phyloP scores from a whole-genome alignment of 2,888 invertebrate genomes.

The Tillus elongatus region DNA sequence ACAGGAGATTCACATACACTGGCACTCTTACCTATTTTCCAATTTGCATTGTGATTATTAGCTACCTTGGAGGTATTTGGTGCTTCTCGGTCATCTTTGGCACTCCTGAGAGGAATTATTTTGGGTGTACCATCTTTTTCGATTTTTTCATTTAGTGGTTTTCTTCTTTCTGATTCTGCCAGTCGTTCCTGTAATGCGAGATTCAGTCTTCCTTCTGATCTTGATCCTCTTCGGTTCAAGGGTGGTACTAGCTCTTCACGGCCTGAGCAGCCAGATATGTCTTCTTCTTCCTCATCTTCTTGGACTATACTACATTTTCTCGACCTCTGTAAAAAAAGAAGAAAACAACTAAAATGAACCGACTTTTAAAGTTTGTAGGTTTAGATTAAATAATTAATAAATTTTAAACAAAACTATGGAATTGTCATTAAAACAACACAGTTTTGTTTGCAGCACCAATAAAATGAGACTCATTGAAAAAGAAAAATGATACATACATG shows the following conservation, averaged over 20 bases:
- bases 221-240: constrained; percentile 60
- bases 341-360: too few species aligned
- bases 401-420: too few species aligned
- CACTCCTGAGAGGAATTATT: not conserved
- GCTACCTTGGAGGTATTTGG: constrained; percentile 35
- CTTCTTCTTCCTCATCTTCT: constrained; percentile 88
- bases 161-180: constrained; percentile 47
- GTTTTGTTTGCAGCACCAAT: constrained; percentile 1
- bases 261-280: constrained; percentile 50
- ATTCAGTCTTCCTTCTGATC: constrained; percentile 72
- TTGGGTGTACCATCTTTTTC: constrained; percentile 30
- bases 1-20: constrained; percentile 27
- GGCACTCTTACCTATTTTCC: constrained; percentile 35
- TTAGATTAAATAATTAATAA: too few species aligned
- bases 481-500: too few species aligned
- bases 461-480: not conserved
- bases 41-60: constrained; percentile 29
- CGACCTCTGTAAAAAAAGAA: constrained; percentile 48
- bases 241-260: constrained; percentile 49
- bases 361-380: too few species aligned
- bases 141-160: constrained; percentile 32
- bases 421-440: too few species aligned
- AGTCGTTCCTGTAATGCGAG: constrained; percentile 56
- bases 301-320: constrained; percentile 88
- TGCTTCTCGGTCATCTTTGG: not conserved